These are phyloP conservation scores for Drosophila buzzatii DNA, from an alignment of 2,888 invertebrate species.

Conservation along the genomic window DNA sequence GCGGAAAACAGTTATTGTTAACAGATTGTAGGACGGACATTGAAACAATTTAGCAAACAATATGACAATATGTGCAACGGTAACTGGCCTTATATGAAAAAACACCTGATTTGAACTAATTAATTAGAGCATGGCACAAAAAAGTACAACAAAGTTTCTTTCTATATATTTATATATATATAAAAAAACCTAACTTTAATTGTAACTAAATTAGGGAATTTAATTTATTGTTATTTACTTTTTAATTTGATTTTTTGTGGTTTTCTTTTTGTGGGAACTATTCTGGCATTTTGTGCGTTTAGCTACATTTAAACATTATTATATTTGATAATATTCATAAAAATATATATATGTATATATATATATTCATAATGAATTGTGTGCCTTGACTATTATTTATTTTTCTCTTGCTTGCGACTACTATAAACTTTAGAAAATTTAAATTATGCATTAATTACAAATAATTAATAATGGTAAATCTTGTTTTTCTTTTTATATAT, in stretches of 20 bases:
- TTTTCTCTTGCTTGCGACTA: slow-evolving; percentile 45
- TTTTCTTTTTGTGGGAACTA: slow-evolving; percentile 22
- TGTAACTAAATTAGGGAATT: slow-evolving; percentile 24
- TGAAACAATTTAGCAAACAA: slow-evolving; percentile 66
- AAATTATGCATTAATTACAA: slow-evolving; percentile 4
- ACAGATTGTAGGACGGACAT: slow-evolving; percentile 76
- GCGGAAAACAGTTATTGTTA: slow-evolving; percentile 54
- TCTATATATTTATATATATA: background rate
- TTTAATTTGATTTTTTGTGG: slow-evolving; percentile 10
- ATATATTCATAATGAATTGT: slow-evolving; percentile 30
- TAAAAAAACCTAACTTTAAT: slow-evolving; percentile 18
- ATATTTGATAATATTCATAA: slow-evolving; percentile 24
- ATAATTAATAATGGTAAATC: slow-evolving; percentile 12
- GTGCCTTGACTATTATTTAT: slow-evolving; percentile 57
- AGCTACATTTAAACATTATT: slow-evolving; percentile 40
- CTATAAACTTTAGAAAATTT: slow-evolving; percentile 16
- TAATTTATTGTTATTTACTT: background rate
- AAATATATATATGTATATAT: slow-evolving; percentile 16
- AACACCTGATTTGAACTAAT: slow-evolving; percentile 47
- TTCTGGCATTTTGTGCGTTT: slow-evolving; percentile 47
- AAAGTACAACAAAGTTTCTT: slow-evolving; percentile 31
- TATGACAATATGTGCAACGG: slow-evolving; percentile 37
- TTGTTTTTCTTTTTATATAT: background rate
- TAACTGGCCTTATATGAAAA: slow-evolving; percentile 18
- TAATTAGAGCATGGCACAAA: slow-evolving; percentile 52